These are phyloP conservation scores for Drosophila varians DNA, from an alignment of 1,140 invertebrate genomes.

Conservation along the genomic window DNA sequence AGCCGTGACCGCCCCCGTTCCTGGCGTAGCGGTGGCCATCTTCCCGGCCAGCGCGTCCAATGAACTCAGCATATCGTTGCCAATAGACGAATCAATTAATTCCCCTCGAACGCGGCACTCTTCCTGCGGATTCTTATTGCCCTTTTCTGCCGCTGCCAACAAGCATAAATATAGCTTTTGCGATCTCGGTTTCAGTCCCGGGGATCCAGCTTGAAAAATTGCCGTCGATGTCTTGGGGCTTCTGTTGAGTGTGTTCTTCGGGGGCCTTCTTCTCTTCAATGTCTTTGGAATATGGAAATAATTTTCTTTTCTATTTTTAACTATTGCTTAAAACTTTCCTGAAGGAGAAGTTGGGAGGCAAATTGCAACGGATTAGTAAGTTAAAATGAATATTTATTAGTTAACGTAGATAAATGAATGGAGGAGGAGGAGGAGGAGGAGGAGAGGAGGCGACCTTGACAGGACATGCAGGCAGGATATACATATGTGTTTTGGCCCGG, in stretches of 20 bases:
- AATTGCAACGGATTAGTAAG: conserved; percentile 72
- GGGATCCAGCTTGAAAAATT: conserved; percentile 12
- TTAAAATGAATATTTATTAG: conserved; percentile 44
- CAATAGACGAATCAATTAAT: neutral
- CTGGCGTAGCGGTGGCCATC: conserved; percentile 87
- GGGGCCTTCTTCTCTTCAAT: conserved; percentile 7
- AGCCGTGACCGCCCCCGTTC: conserved; percentile 60
- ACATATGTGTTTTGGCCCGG: conserved; percentile 52
- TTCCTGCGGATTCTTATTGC: neutral
- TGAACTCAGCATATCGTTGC: conserved; percentile 88
- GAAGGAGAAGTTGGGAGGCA: conserved; percentile 68
- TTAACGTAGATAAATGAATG: conserved; percentile 26
- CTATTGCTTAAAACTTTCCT: conserved; percentile 58
- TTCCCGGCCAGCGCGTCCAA: conserved; percentile 91
- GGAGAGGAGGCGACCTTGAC: conserved; percentile 54
- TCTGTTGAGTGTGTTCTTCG: neutral
- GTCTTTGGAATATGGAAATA: neutral
- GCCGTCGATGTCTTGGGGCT: neutral
- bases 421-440: too few species aligned
- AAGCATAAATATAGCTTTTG: conserved; percentile 1
- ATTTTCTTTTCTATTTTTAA: conserved; percentile 12
- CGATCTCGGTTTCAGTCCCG: neutral
- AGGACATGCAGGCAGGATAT: conserved; percentile 18
- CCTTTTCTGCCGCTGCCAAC: neutral
- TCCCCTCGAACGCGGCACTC: neutral